Conservation (phyloP, 2,113 vertebrate species). For the Osmerus mordax region DNA sequence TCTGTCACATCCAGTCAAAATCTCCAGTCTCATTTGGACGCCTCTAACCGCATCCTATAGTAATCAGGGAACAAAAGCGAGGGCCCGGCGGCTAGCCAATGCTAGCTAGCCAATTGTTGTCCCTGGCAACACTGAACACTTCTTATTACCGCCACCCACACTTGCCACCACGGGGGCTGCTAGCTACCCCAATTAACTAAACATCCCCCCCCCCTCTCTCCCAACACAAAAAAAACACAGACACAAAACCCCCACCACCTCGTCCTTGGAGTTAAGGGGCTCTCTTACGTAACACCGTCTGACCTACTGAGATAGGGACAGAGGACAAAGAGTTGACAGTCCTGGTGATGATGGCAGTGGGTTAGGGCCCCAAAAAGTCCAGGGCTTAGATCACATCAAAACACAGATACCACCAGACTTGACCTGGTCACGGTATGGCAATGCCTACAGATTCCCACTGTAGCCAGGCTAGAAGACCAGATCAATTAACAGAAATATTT, state of each 20-base stretch:
- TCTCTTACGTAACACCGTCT: constrained; percentile 43
- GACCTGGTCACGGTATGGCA: too few relatives aligned
- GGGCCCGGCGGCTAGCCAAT: constrained; percentile 41
- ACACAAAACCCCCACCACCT: constrained; percentile 1
- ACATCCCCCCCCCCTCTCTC: constrained; percentile 10
- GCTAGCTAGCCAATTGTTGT: constrained; percentile 22
- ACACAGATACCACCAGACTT: too few relatives aligned
- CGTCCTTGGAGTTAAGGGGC: constrained; percentile 11
- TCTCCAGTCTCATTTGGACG: constrained; percentile 9
- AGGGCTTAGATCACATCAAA: too few relatives aligned
- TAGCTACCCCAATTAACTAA: constrained; percentile 42
- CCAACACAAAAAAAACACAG: neutral
- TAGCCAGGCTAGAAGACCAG: too few relatives aligned
- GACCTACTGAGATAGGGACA: constrained; percentile 32
- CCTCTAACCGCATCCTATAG: constrained; percentile 30
- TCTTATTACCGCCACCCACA: constrained; percentile 46
- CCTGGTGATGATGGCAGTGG: too few relatives aligned
- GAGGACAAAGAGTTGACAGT: constrained; percentile 35
- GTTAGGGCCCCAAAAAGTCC: too few relatives aligned
- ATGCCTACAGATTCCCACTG: too few relatives aligned
- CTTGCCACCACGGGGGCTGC: constrained; percentile 46
- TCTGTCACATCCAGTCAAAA: constrained; percentile 52
- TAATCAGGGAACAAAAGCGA: constrained; percentile 50
- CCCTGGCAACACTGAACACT: constrained; percentile 29
- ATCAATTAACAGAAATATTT: too few relatives aligned